Evolutionary conservation across 2,113 vertebrate species (phyloP).

Genomic region (Balaeniceps rex): DNA sequence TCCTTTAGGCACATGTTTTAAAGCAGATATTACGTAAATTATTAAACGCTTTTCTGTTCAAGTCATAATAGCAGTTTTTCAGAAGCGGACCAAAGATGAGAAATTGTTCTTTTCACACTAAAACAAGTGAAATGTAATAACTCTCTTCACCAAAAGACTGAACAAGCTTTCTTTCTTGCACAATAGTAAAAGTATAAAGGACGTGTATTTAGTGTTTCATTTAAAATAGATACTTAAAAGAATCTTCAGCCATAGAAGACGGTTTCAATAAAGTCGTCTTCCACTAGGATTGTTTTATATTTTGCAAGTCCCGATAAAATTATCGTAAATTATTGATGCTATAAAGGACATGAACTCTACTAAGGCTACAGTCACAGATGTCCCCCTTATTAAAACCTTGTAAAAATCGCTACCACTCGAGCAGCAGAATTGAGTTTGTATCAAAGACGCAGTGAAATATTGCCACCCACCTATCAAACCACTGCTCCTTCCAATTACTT

Average conservation of each 20-base stretch:
- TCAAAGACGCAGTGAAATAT: not conserved
- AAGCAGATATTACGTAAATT: not conserved
- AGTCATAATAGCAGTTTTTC: not conserved
- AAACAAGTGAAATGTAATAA: not conserved
- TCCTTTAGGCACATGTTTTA: not conserved
- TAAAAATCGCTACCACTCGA: not conserved
- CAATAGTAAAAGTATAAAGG: not conserved
- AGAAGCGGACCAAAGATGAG: not conserved
- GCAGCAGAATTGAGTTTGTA: not conserved
- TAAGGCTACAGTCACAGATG: not conserved
- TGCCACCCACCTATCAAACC: not conserved
- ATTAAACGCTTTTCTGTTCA: not conserved
- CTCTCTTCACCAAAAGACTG: not conserved
- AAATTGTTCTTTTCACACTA: not conserved
- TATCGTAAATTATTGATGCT: not conserved
- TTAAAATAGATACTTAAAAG: not conserved
- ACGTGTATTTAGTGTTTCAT: not conserved
- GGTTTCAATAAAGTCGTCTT: not conserved
- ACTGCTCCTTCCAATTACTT: not conserved
- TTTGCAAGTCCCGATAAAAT: not conserved
- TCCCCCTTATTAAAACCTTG: not conserved
- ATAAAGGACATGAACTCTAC: not conserved
- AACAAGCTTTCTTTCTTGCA: not conserved
- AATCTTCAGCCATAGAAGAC: not conserved
- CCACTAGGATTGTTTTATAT: not conserved